These are phyloP conservation scores for Terrapene triunguis DNA, from an alignment of 2,113 vertebrate genomes.

Conservation along the genomic window DNA sequence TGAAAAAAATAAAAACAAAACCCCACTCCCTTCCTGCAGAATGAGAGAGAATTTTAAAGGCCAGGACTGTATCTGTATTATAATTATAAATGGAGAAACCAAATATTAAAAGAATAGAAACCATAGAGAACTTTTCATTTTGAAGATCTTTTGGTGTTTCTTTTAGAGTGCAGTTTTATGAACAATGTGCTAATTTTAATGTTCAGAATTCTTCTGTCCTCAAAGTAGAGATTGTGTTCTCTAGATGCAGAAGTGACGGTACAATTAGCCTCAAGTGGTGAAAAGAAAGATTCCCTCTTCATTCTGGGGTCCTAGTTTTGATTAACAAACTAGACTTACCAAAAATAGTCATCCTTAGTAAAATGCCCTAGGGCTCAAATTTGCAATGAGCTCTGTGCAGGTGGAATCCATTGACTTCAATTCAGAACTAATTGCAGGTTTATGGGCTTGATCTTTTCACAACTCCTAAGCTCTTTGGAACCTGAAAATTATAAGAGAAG, in stretches of 20 bases:
- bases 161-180: background rate
- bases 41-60: no score
- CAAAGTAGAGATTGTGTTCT: background rate
- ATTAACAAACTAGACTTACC: background rate
- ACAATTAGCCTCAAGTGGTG: background rate
- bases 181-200: background rate
- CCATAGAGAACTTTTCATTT: background rate
- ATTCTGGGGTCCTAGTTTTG: background rate
- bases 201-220: background rate
- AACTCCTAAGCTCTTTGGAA: background rate
- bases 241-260: background rate
- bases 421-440: background rate
- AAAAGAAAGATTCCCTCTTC: background rate
- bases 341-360: background rate
- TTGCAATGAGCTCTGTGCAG: background rate
- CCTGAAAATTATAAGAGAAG: slow-evolving; percentile 2
- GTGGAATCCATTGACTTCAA: background rate
- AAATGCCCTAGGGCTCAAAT: background rate
- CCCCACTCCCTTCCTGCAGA: background rate
- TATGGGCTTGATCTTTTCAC: background rate
- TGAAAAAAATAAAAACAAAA: background rate
- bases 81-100: background rate
- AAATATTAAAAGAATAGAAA: background rate
- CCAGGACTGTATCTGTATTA: no score
- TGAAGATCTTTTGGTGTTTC: background rate